A percentile compares a stretch with the other conserved stretches of the same genome.
phyloP scores from a whole-genome alignment of 2,113 vertebrate genomes.

The Malurus cyaneus region DNA sequence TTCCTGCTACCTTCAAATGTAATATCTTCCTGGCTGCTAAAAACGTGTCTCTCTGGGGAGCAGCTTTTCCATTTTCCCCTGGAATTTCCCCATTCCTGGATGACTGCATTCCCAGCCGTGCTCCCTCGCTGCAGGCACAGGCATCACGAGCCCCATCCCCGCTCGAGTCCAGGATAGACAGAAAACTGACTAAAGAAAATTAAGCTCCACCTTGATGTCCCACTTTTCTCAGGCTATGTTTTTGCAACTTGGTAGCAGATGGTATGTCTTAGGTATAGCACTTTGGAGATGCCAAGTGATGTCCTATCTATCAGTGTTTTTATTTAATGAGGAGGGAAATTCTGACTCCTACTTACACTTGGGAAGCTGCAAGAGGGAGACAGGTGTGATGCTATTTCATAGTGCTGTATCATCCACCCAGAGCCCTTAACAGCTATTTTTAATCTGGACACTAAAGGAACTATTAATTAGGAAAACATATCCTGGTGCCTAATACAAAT shows the following conservation, averaged over 20 bases:
- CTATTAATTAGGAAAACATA: slow-evolving; percentile 60
- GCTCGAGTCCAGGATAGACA: neutral
- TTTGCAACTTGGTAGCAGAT: slow-evolving; percentile 56
- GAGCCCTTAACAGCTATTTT: slow-evolving; percentile 65
- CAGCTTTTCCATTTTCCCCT: neutral
- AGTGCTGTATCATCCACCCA: slow-evolving; percentile 64
- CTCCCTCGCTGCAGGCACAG: neutral
- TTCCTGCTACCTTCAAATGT: neutral
- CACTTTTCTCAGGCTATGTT: slow-evolving; percentile 66
- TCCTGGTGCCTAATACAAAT: slow-evolving; percentile 25
- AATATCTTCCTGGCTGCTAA: neutral
- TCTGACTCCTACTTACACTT: slow-evolving; percentile 60
- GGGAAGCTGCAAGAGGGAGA: slow-evolving; percentile 48
- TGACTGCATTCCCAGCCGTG: neutral
- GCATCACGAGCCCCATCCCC: neutral
- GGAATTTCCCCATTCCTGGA: neutral
- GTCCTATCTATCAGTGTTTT: slow-evolving; percentile 55
- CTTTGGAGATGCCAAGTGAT: slow-evolving; percentile 61
- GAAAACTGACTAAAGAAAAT: slow-evolving; percentile 63
- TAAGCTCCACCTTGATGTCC: slow-evolving; percentile 61
- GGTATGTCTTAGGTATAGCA: slow-evolving; percentile 63
- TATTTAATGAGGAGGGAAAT: slow-evolving; percentile 60
- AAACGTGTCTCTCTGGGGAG: neutral
- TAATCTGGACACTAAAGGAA: slow-evolving; percentile 42
- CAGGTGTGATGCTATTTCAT: slow-evolving; percentile 55